A percentile compares a stretch with the other conserved stretches of the same genome.
phyloP scores from a whole-genome alignment of 2,113 vertebrate genomes.

The Ifrita kowaldi region DNA sequence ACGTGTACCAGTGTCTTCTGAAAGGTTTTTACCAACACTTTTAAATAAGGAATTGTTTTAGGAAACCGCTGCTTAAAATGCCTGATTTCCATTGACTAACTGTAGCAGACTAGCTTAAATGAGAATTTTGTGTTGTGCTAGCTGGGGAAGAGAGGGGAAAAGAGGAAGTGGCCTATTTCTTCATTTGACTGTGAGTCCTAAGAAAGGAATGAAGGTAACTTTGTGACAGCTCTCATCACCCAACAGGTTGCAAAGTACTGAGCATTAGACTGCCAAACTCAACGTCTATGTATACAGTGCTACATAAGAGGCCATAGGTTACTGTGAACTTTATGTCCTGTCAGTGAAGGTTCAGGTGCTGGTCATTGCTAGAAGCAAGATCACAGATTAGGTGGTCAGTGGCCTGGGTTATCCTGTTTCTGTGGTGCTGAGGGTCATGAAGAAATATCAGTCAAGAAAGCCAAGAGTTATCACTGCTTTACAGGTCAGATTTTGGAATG shows the following conservation, averaged over 20 bases:
- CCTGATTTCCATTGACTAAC: neutral
- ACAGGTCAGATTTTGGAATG: neutral
- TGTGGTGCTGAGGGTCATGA: neutral
- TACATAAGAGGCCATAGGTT: neutral
- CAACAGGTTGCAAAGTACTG: neutral
- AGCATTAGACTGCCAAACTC: neutral
- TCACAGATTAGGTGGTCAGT: neutral
- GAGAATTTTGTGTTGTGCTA: neutral
- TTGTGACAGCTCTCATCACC: neutral
- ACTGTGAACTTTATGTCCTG: neutral
- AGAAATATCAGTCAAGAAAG: neutral
- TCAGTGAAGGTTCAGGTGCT: neutral
- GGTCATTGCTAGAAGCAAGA: neutral
- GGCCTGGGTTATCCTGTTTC: neutral
- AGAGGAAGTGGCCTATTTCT: neutral
- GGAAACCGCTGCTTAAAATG: neutral
- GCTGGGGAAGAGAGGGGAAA: neutral
- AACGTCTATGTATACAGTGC: neutral
- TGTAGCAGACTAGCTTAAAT: neutral
- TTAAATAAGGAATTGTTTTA: neutral
- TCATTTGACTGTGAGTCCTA: neutral
- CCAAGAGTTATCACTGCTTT: neutral
- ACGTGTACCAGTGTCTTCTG: neutral
- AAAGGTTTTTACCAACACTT: neutral
- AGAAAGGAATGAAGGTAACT: neutral